Percentiles rank a stretch among this genome's conserved stretches.
Conservation (phyloP, 2,797 vertebrate genomes). For the Basileuterus tristriatus region DNA sequence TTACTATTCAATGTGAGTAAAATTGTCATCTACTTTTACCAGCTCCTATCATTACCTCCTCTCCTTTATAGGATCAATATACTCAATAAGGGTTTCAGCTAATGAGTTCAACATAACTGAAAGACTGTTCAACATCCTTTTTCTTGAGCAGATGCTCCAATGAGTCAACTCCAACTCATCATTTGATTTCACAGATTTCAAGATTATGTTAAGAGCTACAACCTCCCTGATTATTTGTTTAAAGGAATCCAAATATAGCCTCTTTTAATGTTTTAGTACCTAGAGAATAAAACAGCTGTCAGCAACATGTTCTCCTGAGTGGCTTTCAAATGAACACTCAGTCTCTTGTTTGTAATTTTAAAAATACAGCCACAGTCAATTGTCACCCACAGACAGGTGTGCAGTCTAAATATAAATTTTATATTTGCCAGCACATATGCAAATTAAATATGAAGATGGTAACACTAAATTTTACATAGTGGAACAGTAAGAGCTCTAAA, state of each 20-base stretch:
- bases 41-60: neutral
- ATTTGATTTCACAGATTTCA: constrained; percentile 15
- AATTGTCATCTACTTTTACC: neutral
- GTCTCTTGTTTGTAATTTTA: constrained; percentile 28
- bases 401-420: constrained; percentile 19
- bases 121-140: neutral
- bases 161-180: neutral
- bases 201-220: constrained; percentile 1
- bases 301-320: constrained; percentile 50
- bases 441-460: neutral
- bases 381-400: constrained; percentile 32
- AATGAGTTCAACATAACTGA: neutral
- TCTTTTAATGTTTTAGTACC: constrained; percentile 29
- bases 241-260: constrained; percentile 49
- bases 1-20: accelerated
- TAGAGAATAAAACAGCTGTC: constrained; percentile 54
- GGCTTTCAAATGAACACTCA: neutral
- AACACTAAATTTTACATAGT: neutral
- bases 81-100: neutral
- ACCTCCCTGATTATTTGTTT: neutral
- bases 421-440: neutral
- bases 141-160: neutral
- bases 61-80: neutral
- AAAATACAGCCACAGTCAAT: neutral
- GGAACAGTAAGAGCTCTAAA: neutral